Percentiles rank a stretch among this genome's conserved stretches.
These are phyloP conservation scores for Doris montereyensis DNA, from an alignment of 2,888 invertebrate species.

Conservation along the genomic window DNA sequence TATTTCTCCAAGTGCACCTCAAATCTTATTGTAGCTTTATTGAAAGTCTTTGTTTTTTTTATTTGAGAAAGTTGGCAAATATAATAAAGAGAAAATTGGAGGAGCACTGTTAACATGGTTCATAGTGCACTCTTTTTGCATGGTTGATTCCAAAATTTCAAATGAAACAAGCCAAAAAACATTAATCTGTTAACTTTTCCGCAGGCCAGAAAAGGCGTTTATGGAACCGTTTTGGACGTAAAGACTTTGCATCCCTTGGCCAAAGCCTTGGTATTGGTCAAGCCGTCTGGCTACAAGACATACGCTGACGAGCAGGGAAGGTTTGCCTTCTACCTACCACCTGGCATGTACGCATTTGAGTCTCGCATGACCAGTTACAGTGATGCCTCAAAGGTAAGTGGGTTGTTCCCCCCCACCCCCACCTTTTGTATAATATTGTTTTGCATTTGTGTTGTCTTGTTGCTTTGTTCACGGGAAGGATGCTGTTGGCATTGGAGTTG, in stretches of 20 bases:
- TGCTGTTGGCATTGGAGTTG: too few relatives aligned
- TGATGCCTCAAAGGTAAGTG: conserved; percentile 48
- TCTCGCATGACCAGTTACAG: conserved; percentile 50
- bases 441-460: not conserved
- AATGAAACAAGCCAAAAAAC: too few relatives aligned
- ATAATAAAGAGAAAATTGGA: too few relatives aligned
- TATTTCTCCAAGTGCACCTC: too few relatives aligned
- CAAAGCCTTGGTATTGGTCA: conserved; percentile 50
- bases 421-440: too few relatives aligned
- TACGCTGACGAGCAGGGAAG: conserved; percentile 50
- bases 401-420: too few relatives aligned
- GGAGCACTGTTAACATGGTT: too few relatives aligned
- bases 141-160: too few relatives aligned
- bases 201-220: conserved; percentile 58
- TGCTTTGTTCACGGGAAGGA: not conserved
- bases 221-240: conserved; percentile 55
- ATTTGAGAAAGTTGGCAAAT: too few relatives aligned
- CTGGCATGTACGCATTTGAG: conserved; percentile 54
- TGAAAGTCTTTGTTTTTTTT: not conserved
- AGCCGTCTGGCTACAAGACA: conserved; percentile 46
- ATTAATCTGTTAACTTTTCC: too few relatives aligned
- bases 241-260: conserved; percentile 45
- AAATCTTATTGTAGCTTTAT: not conserved
- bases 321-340: conserved; percentile 59
- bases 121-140: too few relatives aligned